Evolutionary conservation across 2,113 vertebrate genomes (phyloP).

Genomic region (Podarcis muralis): DNA sequence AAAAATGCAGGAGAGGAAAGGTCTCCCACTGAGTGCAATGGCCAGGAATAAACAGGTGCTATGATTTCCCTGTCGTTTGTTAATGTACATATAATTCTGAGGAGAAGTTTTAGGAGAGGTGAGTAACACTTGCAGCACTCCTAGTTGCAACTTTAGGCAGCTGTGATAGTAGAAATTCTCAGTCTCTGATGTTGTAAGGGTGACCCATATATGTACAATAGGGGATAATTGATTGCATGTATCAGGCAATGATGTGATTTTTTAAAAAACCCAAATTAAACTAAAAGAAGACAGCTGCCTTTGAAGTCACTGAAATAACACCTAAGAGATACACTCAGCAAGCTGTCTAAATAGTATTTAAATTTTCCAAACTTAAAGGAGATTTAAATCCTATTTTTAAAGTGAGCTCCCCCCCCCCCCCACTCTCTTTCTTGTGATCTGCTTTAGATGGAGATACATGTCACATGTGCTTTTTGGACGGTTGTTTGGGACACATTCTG

Average conservation of each 20-base stretch:
- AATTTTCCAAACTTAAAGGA: conserved; percentile 48
- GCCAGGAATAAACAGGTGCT: not conserved
- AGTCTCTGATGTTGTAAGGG: not conserved
- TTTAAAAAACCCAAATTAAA: not conserved
- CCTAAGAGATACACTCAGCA: conserved; percentile 29
- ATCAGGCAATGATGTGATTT: not conserved
- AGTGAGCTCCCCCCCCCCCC: not conserved
- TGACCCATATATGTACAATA: not conserved
- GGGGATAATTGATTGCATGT: not conserved
- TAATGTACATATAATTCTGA: not conserved
- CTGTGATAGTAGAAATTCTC: not conserved
- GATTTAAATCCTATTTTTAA: conserved; percentile 58
- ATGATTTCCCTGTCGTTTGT: not conserved
- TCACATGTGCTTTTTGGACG: not conserved
- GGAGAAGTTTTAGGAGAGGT: not conserved
- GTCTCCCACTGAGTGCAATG: not conserved
- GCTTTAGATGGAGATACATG: not conserved
- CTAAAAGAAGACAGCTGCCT: conserved; percentile 35
- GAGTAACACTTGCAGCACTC: not conserved
- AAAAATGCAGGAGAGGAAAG: not conserved
- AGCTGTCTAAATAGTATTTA: conserved; percentile 49
- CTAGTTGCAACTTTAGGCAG: not conserved
- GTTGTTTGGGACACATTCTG: conserved; percentile 8
- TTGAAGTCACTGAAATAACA: conserved; percentile 28
- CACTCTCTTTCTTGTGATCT: conserved; percentile 14